A percentile compares a stretch with the other conserved stretches of the same genome.
Evolutionary conservation across 2,888 invertebrate species (phyloP).

Genomic region (Campoletis raptor): DNA sequence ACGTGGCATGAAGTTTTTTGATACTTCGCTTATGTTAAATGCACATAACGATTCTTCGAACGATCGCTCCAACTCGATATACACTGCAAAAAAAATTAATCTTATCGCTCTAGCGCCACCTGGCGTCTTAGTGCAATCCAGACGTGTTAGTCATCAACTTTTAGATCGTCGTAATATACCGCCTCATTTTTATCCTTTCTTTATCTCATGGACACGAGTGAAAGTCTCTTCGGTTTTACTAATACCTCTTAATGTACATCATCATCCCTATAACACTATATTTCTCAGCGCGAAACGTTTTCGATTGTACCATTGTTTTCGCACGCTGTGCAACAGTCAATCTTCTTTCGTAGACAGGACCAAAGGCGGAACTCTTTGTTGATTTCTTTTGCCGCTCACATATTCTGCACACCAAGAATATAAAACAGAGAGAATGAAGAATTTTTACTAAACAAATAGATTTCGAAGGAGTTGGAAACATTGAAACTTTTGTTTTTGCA

Average conservation of each 20-base stretch:
- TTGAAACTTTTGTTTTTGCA: background rate
- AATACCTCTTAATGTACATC: constrained; percentile 28
- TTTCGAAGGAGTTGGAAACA: background rate
- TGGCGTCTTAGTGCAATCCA: constrained; percentile 33
- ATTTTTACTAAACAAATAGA: background rate
- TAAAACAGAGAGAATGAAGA: background rate
- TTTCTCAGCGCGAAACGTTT: constrained; percentile 63
- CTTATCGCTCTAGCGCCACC: constrained; percentile 53
- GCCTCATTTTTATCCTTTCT: constrained; percentile 27
- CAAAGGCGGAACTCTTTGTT: constrained; percentile 63
- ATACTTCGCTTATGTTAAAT: background rate
- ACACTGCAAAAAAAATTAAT: constrained; percentile 36
- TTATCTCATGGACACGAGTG: constrained; percentile 52
- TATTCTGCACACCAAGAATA: background rate
- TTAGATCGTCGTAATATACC: constrained; percentile 40
- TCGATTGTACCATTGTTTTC: constrained; percentile 71
- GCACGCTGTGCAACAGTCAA: constrained; percentile 65
- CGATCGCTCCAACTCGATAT: constrained; percentile 46
- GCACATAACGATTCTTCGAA: constrained; percentile 37
- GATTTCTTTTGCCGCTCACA: constrained; percentile 5
- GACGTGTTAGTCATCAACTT: constrained; percentile 33
- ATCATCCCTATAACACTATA: background rate
- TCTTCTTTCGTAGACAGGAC: constrained; percentile 65
- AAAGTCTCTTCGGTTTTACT: constrained; percentile 53
- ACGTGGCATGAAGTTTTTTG: constrained; percentile 5